Percentiles rank a stretch among this genome's conserved stretches.
These are phyloP conservation scores for Neopipo cinnamomea DNA, from an alignment of 2,113 vertebrate genomes.

Conservation along the genomic window DNA sequence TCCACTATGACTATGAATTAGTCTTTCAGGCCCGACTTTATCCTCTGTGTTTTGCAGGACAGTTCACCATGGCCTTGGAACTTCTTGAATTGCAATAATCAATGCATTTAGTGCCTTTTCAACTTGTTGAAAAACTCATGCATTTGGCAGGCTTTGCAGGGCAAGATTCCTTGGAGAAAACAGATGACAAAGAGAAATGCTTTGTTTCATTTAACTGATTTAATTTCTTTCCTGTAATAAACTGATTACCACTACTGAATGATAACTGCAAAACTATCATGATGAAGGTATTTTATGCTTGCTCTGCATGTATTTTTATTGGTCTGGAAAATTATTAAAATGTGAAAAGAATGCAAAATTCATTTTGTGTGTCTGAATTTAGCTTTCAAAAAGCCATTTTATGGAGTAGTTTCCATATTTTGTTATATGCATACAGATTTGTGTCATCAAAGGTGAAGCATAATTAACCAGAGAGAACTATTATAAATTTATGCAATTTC, in stretches of 20 bases:
- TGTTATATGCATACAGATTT: not conserved
- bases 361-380: not conserved
- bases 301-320: not conserved
- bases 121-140: not conserved
- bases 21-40: not conserved
- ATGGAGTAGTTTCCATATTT: not conserved
- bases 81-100: not conserved
- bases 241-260: not conserved
- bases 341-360: not conserved
- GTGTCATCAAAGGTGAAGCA: not conserved
- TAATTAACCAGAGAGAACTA: not conserved
- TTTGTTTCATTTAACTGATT: not conserved
- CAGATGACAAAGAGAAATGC: not conserved
- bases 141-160: not conserved
- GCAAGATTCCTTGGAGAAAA: not conserved
- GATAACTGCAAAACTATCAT: not conserved
- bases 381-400: not conserved
- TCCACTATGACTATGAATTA: not conserved
- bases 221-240: not conserved
- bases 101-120: rapidly evolving
- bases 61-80: not conserved
- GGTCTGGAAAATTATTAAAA: not conserved
- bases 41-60: not conserved
- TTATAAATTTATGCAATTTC: not conserved
- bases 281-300: not conserved